Conservation (phyloP, 1,140 invertebrate species). For the Drosophila mayri region DNA sequence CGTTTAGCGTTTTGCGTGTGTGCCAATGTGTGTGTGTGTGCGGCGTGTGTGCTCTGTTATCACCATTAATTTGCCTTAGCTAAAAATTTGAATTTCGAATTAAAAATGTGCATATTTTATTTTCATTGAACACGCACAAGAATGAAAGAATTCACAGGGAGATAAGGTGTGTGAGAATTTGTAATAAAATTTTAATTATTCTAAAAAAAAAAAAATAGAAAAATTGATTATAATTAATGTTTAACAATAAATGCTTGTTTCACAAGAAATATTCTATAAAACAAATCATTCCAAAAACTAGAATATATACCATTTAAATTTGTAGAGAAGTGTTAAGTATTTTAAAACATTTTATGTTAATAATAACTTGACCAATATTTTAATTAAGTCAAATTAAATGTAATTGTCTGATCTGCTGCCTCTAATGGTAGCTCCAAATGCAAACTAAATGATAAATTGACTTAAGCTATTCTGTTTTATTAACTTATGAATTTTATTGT, state of each 20-base stretch:
- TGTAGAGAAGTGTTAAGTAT: background rate
- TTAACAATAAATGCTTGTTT: background rate
- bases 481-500: no score
- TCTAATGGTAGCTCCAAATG: background rate
- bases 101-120: conserved; percentile 4
- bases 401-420: background rate
- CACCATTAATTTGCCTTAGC: conserved; percentile 15
- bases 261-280: background rate
- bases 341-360: background rate
- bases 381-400: background rate
- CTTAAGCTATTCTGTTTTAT: background rate
- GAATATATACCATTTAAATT: background rate
- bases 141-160: background rate
- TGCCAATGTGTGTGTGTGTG: background rate
- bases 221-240: background rate
- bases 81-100: conserved; percentile 15
- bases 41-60: conserved; percentile 21
- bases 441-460: conserved; percentile 2
- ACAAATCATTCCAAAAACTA: background rate
- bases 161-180: conserved; percentile 5
- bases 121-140: background rate
- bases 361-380: background rate
- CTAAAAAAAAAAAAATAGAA: background rate
- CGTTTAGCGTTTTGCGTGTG: conserved; percentile 3
- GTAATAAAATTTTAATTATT: background rate